Evolutionary conservation across 1,140 invertebrate genomes (phyloP), one percentile per base, ranked within the genome.

Genomic region (Akabosia matsudoensis): DNA sequence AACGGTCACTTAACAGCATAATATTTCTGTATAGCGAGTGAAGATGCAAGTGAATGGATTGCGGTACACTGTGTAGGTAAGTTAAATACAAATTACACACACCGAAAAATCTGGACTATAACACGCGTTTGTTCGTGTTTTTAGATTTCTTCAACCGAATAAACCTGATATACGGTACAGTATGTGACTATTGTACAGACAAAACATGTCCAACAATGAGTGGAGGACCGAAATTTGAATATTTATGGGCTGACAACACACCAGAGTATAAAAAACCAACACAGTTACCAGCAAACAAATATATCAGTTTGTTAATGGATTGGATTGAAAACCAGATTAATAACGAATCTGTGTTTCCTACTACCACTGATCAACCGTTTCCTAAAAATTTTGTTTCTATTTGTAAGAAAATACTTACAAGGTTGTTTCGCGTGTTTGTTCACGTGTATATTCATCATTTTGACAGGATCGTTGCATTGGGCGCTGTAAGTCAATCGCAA

Each of bases 381-480:
- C 95, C 95, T 14, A 94, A 92, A 84, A 92, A 92, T 72, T 97
- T 96, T 86, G 76, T 86, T 52, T 85, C 88, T 16, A 86, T 92
- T 1, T 95, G 93, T 82, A 91, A 93, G 82, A 97, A 97, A 86
- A 96, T 97, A 78, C 85, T 97, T 61, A 95, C 94, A 0, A 87
- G 95, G 75, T 85, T 97, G n/a, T 97, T 96, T 84, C 86, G 95
- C 82, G 94, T 97, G 0, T 97, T 97, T 87, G 95, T 97, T 0
- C 95, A 97, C 86, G 94, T 97, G n/a, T 97, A 97, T 83, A 97
- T 97, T 79, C 95, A 97, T 86, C 95, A 97, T 86, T 97, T 97
- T 87, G 95, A 97, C 84, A 89, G 93, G 82, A 89, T 97, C 78
- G 90, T 94, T 33, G 89, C 91, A 30, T 92, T 97, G 82, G 93